A percentile compares a stretch with the other conserved stretches of the same genome.
Evolutionary conservation across 2,888 invertebrate genomes (phyloP).

Genomic region (Drosophila paramelanica): DNA sequence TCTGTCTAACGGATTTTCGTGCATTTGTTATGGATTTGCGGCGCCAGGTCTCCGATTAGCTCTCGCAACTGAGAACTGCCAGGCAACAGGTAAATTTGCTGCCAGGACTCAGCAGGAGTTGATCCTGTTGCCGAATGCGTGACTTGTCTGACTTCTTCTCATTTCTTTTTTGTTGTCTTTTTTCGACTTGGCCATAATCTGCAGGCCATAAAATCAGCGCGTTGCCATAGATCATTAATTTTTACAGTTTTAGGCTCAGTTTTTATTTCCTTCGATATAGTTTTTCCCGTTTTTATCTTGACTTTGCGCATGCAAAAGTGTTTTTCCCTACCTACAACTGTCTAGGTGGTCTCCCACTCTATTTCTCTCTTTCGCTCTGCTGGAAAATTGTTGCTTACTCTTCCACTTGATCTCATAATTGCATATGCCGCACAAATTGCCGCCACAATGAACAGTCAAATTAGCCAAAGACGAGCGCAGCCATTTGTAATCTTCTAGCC

Average conservation of each 20-base stretch:
- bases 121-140: constrained; percentile 32
- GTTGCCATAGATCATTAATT: constrained; percentile 76
- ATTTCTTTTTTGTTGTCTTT: neutral
- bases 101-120: constrained; percentile 41
- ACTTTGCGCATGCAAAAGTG: constrained; percentile 22
- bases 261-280: constrained; percentile 3
- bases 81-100: constrained; percentile 47
- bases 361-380: neutral
- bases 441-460: constrained; percentile 58
- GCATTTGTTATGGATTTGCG: constrained; percentile 79
- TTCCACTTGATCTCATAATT: constrained; percentile 81
- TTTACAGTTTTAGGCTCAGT: constrained; percentile 60
- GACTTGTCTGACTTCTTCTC: constrained; percentile 60
- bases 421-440: constrained; percentile 60
- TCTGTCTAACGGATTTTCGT: constrained; percentile 79
- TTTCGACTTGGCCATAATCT: constrained; percentile 58
- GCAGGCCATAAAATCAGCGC: constrained; percentile 72
- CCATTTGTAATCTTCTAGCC: constrained; percentile 68
- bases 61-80: no score
- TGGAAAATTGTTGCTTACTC: constrained; percentile 49
- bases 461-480: constrained; percentile 59
- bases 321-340: constrained; percentile 48
- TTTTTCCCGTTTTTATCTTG: constrained; percentile 9
- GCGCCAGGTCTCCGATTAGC: constrained; percentile 77
- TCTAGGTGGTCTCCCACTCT: constrained; percentile 56